phyloP scores from a whole-genome alignment of 2,797 vertebrate genomes.

The Chrysocyon brachyurus region DNA sequence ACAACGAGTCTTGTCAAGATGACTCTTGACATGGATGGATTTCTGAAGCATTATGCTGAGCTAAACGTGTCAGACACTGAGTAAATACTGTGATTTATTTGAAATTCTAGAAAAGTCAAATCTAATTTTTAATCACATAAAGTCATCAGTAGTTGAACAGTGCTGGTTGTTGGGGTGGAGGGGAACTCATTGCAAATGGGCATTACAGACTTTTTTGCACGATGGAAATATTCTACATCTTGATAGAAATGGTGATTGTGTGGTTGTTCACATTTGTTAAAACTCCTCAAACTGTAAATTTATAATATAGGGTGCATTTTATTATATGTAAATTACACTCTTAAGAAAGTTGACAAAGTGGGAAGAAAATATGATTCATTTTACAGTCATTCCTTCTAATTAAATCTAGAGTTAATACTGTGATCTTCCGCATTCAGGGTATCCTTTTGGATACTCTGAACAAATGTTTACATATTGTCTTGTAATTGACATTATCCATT shows the following conservation, averaged over 20 bases:
- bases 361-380: neutral
- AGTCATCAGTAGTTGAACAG: neutral
- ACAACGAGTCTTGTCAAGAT: neutral
- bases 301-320: neutral
- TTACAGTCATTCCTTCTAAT: neutral
- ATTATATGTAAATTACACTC: constrained; percentile 11
- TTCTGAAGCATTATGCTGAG: neutral
- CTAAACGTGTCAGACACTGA: neutral
- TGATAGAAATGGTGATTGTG: neutral
- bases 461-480: constrained; percentile 31
- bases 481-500: constrained; percentile 27
- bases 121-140: neutral
- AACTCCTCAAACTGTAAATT: constrained; percentile 21
- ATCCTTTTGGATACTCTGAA: constrained; percentile 1
- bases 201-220: neutral
- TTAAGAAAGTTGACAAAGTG: neutral
- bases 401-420: neutral
- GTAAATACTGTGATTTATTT: neutral
- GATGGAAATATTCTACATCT: neutral
- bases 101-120: constrained; percentile 27
- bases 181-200: neutral
- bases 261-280: neutral
- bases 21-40: neutral
- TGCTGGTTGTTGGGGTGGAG: neutral
- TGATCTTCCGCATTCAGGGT: neutral